Conservation (phyloP, 2,797 vertebrate species). For the Anguilla marmorata region DNA sequence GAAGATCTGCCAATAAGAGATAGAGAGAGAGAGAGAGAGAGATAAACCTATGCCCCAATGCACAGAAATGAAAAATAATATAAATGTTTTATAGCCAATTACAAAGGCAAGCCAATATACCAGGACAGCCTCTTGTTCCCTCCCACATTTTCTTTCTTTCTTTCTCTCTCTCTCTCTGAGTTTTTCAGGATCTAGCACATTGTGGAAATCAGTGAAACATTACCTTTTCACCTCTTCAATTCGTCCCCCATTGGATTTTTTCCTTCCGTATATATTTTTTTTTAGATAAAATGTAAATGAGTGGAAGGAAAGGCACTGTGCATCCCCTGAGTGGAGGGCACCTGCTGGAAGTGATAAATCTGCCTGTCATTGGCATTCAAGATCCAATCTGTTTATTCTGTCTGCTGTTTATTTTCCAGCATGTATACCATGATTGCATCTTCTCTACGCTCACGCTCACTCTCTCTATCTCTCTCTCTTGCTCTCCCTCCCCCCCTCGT, state of each 20-base stretch:
- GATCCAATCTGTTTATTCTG: conserved; percentile 24
- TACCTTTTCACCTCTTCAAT: conserved; percentile 19
- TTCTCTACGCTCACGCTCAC: background rate
- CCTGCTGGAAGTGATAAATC: conserved; percentile 15
- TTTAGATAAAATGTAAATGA: conserved; percentile 10
- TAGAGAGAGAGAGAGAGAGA: background rate
- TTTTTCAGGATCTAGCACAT: background rate
- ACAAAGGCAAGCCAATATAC: conserved; percentile 52
- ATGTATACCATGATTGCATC: conserved; percentile 16
- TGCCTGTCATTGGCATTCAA: conserved; percentile 17
- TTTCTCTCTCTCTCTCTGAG: conserved; percentile 2
- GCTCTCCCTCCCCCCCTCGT: background rate
- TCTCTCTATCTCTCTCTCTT: background rate
- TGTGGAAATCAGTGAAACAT: conserved; percentile 13
- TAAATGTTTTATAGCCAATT: conserved; percentile 70
- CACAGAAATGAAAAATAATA: conserved; percentile 52
- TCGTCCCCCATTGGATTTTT: background rate
- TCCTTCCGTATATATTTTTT: background rate
- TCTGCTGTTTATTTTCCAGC: background rate
- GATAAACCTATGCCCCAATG: background rate
- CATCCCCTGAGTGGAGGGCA: background rate
- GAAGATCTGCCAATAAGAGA: background rate
- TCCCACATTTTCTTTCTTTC: background rate
- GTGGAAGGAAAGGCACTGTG: background rate
- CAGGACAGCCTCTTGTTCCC: conserved; percentile 31